phyloP scores from a whole-genome alignment of 2,797 vertebrate species.

The Muraenolepis orangiensis region DNA sequence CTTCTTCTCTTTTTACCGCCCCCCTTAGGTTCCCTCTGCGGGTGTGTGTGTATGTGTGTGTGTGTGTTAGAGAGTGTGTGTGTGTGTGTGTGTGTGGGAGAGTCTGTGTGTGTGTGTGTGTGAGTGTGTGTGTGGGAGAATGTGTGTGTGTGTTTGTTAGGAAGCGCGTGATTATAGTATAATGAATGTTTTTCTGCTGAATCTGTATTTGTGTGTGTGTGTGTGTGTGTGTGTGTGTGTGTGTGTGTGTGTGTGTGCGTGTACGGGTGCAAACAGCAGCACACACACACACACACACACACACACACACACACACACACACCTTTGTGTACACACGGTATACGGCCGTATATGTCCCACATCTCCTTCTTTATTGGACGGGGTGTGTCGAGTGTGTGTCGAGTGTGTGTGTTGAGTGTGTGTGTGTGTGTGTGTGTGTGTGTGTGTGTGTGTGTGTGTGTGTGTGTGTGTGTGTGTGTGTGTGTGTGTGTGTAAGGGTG shows the following conservation, averaged over 20 bases:
- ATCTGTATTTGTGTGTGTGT: too few species aligned
- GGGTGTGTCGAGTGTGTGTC: conserved; percentile 17
- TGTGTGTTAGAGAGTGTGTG: conserved; percentile 10
- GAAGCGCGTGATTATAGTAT: too few species aligned
- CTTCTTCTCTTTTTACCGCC: too few species aligned
- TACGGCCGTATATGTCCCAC: neutral
- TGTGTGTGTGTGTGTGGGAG: conserved; percentile 37
- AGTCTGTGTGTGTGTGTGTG: conserved; percentile 2
- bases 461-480: conserved; percentile 33
- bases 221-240: conserved; percentile 21
- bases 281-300: too few species aligned
- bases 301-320: too few species aligned
- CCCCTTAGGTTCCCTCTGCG: too few species aligned
- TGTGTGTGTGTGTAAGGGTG: conserved; percentile 13
- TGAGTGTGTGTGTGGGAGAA: conserved; percentile 35
- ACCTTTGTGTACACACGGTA: conserved; percentile 16
- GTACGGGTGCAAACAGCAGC: neutral
- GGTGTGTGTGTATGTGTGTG: too few species aligned
- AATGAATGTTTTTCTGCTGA: too few species aligned
- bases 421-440: conserved; percentile 15
- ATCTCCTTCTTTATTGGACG: conserved; percentile 35
- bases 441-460: neutral
- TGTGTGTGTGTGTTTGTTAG: neutral
- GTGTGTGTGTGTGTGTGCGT: conserved; percentile 2
- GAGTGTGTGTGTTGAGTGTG: neutral